A percentile compares a stretch with the other conserved stretches of the same genome.
Conservation (phyloP, 2,888 invertebrate species). For the Rhamnusium bicolor region DNA sequence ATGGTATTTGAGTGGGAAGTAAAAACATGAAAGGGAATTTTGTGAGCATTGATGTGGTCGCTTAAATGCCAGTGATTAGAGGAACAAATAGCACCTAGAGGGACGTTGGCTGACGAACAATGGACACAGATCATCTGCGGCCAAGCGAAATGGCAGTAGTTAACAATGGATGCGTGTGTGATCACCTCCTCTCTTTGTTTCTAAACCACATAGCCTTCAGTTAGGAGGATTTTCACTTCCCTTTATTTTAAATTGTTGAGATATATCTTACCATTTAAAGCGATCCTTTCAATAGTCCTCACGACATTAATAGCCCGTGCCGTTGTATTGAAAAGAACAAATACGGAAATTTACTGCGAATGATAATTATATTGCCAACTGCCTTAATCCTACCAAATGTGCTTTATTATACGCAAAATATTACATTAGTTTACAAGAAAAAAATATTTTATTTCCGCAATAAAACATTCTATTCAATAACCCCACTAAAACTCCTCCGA, state of each 20-base stretch:
- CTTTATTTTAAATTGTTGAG: neutral
- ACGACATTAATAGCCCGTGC: neutral
- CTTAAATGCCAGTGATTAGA: constrained; percentile 35
- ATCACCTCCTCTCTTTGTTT: constrained; percentile 9
- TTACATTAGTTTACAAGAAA: too few relatives aligned
- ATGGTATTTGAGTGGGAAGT: constrained; percentile 10
- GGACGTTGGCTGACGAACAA: constrained; percentile 22
- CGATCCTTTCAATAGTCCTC: neutral
- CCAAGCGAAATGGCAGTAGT: constrained; percentile 21
- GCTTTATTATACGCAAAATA: too few relatives aligned
- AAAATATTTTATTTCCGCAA: too few relatives aligned
- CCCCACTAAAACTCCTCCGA: neutral
- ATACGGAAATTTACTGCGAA: too few relatives aligned
- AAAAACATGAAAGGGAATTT: constrained; percentile 22
- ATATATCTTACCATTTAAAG: neutral
- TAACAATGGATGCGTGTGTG: constrained; percentile 23
- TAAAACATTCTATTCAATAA: too few relatives aligned
- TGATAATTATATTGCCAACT: too few relatives aligned
- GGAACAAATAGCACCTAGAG: constrained; percentile 32
- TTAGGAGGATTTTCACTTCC: neutral
- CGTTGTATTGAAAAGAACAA: too few relatives aligned
- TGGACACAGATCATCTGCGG: constrained; percentile 28
- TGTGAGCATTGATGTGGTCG: constrained; percentile 28
- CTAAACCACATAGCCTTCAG: constrained; percentile 1
- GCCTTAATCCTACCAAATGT: too few relatives aligned